Percentiles rank a stretch among this genome's conserved stretches.
phyloP scores from a whole-genome alignment of 2,797 vertebrate species.

The Thunnus albacares region DNA sequence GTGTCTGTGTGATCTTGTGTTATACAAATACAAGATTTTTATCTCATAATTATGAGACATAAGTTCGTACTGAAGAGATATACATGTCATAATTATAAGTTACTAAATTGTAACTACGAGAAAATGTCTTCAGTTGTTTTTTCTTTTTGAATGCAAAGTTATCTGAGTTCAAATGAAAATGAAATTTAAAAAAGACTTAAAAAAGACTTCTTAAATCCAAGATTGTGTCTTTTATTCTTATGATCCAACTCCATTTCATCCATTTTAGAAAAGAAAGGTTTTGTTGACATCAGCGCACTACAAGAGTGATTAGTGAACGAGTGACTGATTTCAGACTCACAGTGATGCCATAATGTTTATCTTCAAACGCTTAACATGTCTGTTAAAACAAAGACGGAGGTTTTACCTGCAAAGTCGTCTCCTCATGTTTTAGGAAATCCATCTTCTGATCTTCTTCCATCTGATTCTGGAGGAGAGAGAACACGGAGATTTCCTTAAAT shows the following conservation, averaged over 20 bases:
- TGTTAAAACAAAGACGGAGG: background rate
- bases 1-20: too few species aligned
- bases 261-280: background rate
- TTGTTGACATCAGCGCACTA: background rate
- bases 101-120: background rate
- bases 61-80: too few species aligned
- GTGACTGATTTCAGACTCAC: conserved; percentile 2
- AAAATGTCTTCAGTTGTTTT: background rate
- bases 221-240: background rate
- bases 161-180: too few species aligned
- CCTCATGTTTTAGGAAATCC: background rate
- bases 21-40: background rate
- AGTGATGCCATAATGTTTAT: background rate
- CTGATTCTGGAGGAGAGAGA: too few species aligned
- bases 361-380: too few species aligned
- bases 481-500: too few species aligned
- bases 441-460: too few species aligned
- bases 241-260: background rate
- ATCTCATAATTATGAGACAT: background rate
- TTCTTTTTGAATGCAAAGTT: background rate
- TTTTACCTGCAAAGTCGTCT: background rate
- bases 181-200: too few species aligned
- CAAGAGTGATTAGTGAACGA: background rate
- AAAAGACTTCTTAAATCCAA: background rate
- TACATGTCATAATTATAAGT: background rate